Conservation (phyloP, 2,113 vertebrate species). For the Lontra canadensis region DNA sequence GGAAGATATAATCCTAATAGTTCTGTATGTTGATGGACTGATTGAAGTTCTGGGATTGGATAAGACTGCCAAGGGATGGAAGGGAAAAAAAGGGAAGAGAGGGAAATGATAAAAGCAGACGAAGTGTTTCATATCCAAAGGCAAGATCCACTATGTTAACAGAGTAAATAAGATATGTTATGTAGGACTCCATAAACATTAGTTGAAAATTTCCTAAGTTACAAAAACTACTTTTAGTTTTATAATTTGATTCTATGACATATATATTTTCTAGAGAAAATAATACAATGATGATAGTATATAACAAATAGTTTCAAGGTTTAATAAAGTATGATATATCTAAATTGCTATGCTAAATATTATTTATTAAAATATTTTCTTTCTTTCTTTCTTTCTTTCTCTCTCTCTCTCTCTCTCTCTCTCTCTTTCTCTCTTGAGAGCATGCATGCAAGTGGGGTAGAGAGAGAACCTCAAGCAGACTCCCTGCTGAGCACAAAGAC, state of each 20-base stretch:
- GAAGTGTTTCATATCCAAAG: background rate
- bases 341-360: slow-evolving; percentile 46
- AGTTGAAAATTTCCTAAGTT: slow-evolving; percentile 6
- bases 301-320: slow-evolving; percentile 39
- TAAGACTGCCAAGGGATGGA: slow-evolving; percentile 13
- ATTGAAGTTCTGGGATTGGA: background rate
- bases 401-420: too few species aligned
- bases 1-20: background rate
- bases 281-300: background rate
- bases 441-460: too few species aligned
- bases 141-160: background rate
- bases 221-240: background rate
- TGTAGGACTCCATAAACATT: background rate
- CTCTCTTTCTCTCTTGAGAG: too few species aligned
- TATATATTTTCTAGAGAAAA: slow-evolving; percentile 43
- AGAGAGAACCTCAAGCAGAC: background rate
- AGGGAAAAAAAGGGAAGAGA: background rate
- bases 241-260: background rate
- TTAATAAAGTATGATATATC: slow-evolving; percentile 13
- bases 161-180: background rate
- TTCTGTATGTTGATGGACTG: background rate
- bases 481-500: background rate
- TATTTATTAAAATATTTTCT: background rate
- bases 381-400: background rate
- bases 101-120: background rate